Evolutionary conservation across 1,140 invertebrate genomes (phyloP).

Genomic region (Lepidostoma basale): DNA sequence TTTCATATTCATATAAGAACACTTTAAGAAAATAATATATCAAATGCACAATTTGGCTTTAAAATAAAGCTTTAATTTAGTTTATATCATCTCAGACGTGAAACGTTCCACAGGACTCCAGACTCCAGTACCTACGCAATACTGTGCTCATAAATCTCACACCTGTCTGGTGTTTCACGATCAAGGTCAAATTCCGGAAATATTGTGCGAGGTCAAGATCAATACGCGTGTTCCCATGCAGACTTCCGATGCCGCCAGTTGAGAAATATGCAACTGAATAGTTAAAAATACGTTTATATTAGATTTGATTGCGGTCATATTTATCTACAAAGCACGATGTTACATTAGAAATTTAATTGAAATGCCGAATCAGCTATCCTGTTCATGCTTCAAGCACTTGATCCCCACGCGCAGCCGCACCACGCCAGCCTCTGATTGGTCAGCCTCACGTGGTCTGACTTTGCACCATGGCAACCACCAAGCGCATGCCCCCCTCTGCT

Average conservation of each 20-base stretch:
- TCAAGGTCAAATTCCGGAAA: slow-evolving; percentile 26
- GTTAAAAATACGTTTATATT: background rate
- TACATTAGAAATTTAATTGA: background rate
- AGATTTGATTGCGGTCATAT: background rate
- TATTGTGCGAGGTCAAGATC: slow-evolving; percentile 17
- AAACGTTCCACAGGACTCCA: too few species aligned
- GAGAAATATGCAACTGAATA: background rate
- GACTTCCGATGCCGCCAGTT: background rate
- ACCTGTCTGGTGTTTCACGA: slow-evolving; percentile 7
- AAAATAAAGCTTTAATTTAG: too few species aligned
- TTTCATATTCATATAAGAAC: too few species aligned
- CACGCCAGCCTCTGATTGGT: slow-evolving; percentile 37
- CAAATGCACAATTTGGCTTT: too few species aligned
- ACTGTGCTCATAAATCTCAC: too few species aligned
- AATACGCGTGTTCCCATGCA: background rate
- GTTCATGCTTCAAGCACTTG: background rate
- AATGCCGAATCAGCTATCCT: slow-evolving; percentile 3
- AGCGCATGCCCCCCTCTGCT: slow-evolving; percentile 26
- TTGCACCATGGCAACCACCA: slow-evolving; percentile 43
- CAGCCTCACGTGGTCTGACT: slow-evolving; percentile 43
- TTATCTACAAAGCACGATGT: background rate
- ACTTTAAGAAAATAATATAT: too few species aligned
- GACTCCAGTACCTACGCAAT: too few species aligned
- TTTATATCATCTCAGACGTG: too few species aligned
- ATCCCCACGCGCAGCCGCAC: slow-evolving; percentile 15